Evolutionary conservation across 2,888 invertebrate genomes (phyloP).

Genomic region (Meteorus colon): DNA sequence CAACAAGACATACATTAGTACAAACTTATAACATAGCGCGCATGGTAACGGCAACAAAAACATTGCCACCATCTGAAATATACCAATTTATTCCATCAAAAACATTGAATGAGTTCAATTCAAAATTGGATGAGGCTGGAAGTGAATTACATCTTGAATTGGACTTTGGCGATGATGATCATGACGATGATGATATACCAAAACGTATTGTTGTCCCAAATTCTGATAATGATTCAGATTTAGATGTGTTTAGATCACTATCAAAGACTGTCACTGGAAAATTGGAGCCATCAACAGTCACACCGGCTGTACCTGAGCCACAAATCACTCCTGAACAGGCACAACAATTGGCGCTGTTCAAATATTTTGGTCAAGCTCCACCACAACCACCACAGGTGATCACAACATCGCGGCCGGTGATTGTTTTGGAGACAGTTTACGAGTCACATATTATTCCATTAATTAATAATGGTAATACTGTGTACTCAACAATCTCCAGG

Average conservation of each 20-base stretch:
- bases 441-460: slow-evolving; percentile 89
- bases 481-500: slow-evolving; percentile 86
- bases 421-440: slow-evolving; percentile 85
- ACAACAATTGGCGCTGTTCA: slow-evolving; percentile 83
- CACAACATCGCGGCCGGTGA: slow-evolving; percentile 85
- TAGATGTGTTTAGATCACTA: slow-evolving; percentile 79
- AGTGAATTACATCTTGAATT: slow-evolving; percentile 89
- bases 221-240: slow-evolving; percentile 77
- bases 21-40: slow-evolving; percentile 92
- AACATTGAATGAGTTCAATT: slow-evolving; percentile 91
- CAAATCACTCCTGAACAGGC: slow-evolving; percentile 81
- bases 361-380: slow-evolving; percentile 78
- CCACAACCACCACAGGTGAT: slow-evolving; percentile 80
- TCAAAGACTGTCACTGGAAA: slow-evolving; percentile 70
- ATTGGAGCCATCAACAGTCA: slow-evolving; percentile 71
- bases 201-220: slow-evolving; percentile 76
- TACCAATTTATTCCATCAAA: slow-evolving; percentile 91
- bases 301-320: slow-evolving; percentile 53
- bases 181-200: slow-evolving; percentile 71
- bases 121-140: slow-evolving; percentile 90
- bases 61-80: slow-evolving; percentile 89
- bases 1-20: slow-evolving; percentile 86
- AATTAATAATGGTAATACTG: slow-evolving; percentile 83
- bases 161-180: slow-evolving; percentile 85
- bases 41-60: slow-evolving; percentile 92